Evolutionary conservation across 2,888 invertebrate species (phyloP).

Genomic region (Acronicta aceris): DNA sequence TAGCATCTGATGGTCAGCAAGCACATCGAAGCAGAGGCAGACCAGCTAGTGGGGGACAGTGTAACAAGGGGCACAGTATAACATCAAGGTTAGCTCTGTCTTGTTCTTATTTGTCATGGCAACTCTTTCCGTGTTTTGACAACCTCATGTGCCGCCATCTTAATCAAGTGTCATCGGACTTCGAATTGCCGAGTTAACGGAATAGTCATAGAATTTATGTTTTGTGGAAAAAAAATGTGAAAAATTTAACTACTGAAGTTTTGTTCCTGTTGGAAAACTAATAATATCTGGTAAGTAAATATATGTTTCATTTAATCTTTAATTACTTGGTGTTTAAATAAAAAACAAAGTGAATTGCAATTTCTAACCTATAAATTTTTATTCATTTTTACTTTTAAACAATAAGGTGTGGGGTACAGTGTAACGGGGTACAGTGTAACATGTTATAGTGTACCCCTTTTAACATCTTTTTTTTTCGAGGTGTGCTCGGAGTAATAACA

Average conservation of each 20-base stretch:
- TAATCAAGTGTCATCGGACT: constrained; percentile 7
- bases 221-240: constrained; percentile 11
- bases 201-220: constrained; percentile 8
- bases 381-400: constrained; percentile 11
- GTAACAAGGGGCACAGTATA: no score
- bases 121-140: constrained; percentile 7
- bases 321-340: constrained; percentile 10
- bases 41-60: no score
- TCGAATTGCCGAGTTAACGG: constrained; percentile 8
- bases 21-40: no score
- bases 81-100: no score
- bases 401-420: constrained; percentile 8
- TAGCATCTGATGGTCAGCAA: no score
- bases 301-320: constrained; percentile 6
- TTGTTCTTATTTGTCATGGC: constrained; percentile 1
- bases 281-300: constrained; percentile 12
- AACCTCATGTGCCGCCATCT: constrained; percentile 9
- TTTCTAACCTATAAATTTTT: constrained; percentile 16
- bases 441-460: constrained; percentile 10
- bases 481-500: constrained; percentile 10
- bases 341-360: constrained; percentile 12
- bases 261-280: constrained; percentile 12
- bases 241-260: constrained; percentile 9
- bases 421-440: constrained; percentile 9
- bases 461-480: constrained; percentile 12